phyloP scores from a whole-genome alignment of 35 echinoderm and acorn worm genomes.

The Acanthaster planci region DNA sequence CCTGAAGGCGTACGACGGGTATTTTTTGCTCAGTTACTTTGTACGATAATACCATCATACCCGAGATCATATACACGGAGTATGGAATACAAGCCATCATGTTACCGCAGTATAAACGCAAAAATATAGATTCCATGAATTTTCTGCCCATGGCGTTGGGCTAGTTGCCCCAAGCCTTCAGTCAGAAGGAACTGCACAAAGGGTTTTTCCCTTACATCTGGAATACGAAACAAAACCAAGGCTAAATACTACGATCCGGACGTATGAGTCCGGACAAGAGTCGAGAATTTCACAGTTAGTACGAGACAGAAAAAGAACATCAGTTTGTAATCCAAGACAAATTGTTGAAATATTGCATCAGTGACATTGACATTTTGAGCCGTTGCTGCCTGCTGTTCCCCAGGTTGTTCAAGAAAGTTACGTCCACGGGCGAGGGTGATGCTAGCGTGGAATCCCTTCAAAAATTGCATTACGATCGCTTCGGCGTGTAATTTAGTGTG shows the following conservation, averaged over 20 bases:
- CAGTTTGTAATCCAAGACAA: slow-evolving; percentile 55
- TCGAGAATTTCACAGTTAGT: slow-evolving; percentile 43
- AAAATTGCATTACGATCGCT: slow-evolving; percentile 68
- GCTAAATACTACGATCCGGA: slow-evolving; percentile 52
- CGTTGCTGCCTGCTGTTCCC: slow-evolving; percentile 58
- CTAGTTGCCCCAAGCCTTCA: slow-evolving; percentile 62
- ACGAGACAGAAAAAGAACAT: slow-evolving; percentile 33
- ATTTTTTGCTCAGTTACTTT: slow-evolving; percentile 70
- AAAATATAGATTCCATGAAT: slow-evolving; percentile 65
- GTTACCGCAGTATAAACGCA: slow-evolving; percentile 29
- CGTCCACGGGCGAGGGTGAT: neutral
- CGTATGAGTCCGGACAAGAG: slow-evolving; percentile 42
- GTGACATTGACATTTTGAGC: slow-evolving; percentile 69
- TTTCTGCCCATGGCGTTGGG: slow-evolving; percentile 78
- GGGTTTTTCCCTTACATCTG: slow-evolving; percentile 74
- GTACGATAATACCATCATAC: slow-evolving; percentile 21
- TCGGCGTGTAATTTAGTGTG: slow-evolving; percentile 66
- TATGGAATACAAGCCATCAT: slow-evolving; percentile 48
- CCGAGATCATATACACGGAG: slow-evolving; percentile 70
- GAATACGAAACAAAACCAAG: slow-evolving; percentile 53
- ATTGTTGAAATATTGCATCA: slow-evolving; percentile 57
- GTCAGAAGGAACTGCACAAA: slow-evolving; percentile 60
- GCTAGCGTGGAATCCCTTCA: slow-evolving; percentile 47
- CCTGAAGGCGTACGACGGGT: slow-evolving; percentile 57
- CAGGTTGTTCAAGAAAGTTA: slow-evolving; percentile 47